A percentile compares a stretch with the other conserved stretches of the same genome.
These are phyloP conservation scores for Neuroterus valhalla DNA, from an alignment of 1,140 invertebrate genomes.

Conservation along the genomic window DNA sequence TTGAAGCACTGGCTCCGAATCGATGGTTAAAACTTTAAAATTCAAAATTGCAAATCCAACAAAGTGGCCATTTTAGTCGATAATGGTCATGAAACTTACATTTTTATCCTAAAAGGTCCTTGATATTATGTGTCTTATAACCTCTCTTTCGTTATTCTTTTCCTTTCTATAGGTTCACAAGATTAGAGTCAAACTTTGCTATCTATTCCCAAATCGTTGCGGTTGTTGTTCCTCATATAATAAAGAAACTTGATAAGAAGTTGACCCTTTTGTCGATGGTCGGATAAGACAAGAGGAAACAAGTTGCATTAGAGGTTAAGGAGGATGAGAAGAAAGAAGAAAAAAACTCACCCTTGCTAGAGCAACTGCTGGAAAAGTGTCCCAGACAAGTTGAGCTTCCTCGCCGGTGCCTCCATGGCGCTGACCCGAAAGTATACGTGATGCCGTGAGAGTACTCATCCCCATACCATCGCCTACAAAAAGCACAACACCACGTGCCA, in stretches of 20 bases:
- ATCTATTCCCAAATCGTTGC: neutral
- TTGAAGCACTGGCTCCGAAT: too few species aligned
- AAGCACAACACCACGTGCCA: conserved; percentile 78
- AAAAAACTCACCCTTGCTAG: conserved; percentile 80
- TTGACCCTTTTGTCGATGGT: neutral
- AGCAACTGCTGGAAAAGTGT: conserved; percentile 83
- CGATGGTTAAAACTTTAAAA: too few species aligned
- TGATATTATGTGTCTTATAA: too few species aligned
- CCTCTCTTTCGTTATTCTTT: too few species aligned
- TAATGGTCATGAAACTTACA: too few species aligned
- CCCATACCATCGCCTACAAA: conserved; percentile 91
- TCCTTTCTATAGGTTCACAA: too few species aligned
- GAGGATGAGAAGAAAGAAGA: conserved; percentile 18
- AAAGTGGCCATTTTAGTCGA: too few species aligned
- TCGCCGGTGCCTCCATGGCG: conserved; percentile 77
- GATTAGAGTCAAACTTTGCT: neutral
- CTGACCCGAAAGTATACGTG: conserved; percentile 80
- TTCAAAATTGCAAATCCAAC: too few species aligned
- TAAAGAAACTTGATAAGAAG: neutral
- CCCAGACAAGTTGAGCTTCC: conserved; percentile 81
- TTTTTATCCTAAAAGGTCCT: too few species aligned
- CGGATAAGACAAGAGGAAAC: neutral
- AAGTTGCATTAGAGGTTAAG: neutral
- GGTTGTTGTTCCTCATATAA: neutral
- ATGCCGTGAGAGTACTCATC: conserved; percentile 84